A percentile compares a stretch with the other conserved stretches of the same genome.
phyloP scores from a whole-genome alignment of 2,888 invertebrate species.

The Morpho deidamia region DNA sequence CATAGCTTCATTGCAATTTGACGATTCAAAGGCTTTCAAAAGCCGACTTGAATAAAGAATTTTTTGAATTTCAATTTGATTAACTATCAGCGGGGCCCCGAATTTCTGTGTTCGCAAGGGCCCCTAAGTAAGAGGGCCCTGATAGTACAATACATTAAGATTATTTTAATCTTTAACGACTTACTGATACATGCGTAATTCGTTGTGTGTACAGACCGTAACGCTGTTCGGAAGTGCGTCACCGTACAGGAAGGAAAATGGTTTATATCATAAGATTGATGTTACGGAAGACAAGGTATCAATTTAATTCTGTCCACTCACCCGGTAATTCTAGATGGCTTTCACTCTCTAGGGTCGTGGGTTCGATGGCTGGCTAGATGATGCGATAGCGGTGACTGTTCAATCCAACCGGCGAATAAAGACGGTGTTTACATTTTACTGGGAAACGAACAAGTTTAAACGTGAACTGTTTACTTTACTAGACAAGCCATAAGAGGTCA shows the following conservation, averaged over 20 bases:
- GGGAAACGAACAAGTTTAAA: background rate
- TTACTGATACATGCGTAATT: background rate
- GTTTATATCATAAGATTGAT: slow-evolving; percentile 13
- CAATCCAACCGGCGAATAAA: slow-evolving; percentile 37
- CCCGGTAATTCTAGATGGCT: slow-evolving; percentile 48
- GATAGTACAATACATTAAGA: too few relatives aligned
- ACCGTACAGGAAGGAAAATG: slow-evolving; percentile 13
- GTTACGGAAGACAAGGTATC: slow-evolving; percentile 27
- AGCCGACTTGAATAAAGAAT: too few relatives aligned
- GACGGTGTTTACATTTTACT: slow-evolving; percentile 1
- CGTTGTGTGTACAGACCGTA: background rate
- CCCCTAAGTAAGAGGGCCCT: too few relatives aligned
- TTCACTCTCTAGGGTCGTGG: slow-evolving; percentile 50
- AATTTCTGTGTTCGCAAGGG: too few relatives aligned
- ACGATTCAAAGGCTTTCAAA: too few relatives aligned
- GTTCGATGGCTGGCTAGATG: slow-evolving; percentile 47
- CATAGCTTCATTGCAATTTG: too few relatives aligned
- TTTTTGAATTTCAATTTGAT: too few relatives aligned
- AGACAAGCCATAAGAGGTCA: too few relatives aligned
- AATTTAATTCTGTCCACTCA: slow-evolving; percentile 28
- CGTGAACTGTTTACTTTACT: too few relatives aligned
- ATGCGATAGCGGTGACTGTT: slow-evolving; percentile 28
- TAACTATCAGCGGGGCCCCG: too few relatives aligned
- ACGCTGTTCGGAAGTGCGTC: background rate
- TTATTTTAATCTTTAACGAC: too few relatives aligned